Percentiles rank a stretch among this genome's conserved stretches.
These are phyloP conservation scores for Melinaea marsaeus DNA, from an alignment of 2,888 invertebrate genomes.

Conservation along the genomic window DNA sequence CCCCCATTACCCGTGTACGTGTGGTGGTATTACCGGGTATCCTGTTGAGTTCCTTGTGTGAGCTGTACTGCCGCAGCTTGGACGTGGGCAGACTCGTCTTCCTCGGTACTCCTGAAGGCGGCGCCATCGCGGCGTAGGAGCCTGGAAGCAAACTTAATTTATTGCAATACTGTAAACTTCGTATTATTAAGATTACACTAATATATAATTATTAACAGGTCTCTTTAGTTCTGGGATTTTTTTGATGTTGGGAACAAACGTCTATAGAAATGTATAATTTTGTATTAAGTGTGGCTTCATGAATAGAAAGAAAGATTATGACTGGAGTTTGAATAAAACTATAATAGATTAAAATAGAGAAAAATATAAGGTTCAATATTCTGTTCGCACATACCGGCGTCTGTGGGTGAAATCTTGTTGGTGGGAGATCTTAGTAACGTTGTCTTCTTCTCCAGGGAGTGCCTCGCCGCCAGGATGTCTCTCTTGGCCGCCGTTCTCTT, in stretches of 20 bases:
- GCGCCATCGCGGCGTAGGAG: conserved; percentile 52
- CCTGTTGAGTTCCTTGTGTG: conserved; percentile 70
- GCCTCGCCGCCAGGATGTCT: conserved; percentile 53
- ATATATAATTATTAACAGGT: no score
- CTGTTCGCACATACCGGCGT: conserved; percentile 41
- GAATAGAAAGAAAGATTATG: no score
- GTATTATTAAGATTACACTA: no score
- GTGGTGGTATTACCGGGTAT: conserved; percentile 56
- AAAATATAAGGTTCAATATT: no score
- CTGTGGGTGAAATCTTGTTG: conserved; percentile 41
- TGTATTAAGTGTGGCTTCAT: no score
- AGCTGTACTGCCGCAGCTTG: conserved; percentile 73
- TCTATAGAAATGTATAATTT: no score
- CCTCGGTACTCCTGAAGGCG: conserved; percentile 50
- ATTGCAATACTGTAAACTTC: conserved; percentile 22
- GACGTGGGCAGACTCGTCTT: conserved; percentile 67
- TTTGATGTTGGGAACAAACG: no score
- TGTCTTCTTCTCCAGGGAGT: conserved; percentile 53
- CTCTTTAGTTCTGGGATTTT: no score
- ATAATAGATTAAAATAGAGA: no score
- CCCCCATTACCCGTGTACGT: no score
- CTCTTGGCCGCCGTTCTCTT: conserved; percentile 54
- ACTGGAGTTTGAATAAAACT: no score
- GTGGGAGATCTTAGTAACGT: conserved; percentile 36
- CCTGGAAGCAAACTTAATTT: conserved; percentile 43